Evolutionary conservation across 1,140 invertebrate species (phyloP), one percentile per base, ranked within the genome.

Genomic region (Apis mellifera): DNA sequence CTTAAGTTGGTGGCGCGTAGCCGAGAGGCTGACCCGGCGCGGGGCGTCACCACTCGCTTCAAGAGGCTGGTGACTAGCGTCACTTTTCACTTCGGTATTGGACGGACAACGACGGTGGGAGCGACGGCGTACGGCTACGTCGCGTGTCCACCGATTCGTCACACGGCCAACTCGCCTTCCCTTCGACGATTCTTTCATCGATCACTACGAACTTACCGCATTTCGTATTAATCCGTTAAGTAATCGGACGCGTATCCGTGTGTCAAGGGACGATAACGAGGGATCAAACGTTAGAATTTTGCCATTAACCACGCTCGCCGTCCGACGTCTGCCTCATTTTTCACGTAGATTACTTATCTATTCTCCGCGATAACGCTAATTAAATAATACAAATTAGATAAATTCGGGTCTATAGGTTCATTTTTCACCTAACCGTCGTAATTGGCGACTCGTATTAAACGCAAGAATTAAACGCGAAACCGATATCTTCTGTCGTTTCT

Each of bases 1-100:
- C 32, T 70, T 65, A 65, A 55, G 62, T 59, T 32, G 57, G 83
- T 54, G 62, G 77, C 64, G 69, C 81, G 83, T 59, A 84, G 60
- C 71, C 72, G 82, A 85, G 83, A 88, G 89, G 78, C 89, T 89
- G 86, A 86, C 84, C 83, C 84, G 79, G 64, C 84, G 72, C 79
- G 89, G 89, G 89, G 89, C 89, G 89, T 90, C 81, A 87, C 89
- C 89, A 88, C 86, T 90, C 84, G 76, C 59, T 65, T 69, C 68
- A 57, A 89, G 88, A 89, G 89, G 86, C 78, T 71, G 82, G 82
- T 71, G 89, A 81, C 88, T 84, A 83, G 75, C 71, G 82, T 88
- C 80, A 86, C 89, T 88, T 90, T 90, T 90, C 84, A 82, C 80
- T 65, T 73, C 82, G 86, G 79, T 84, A 90, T 90, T 90, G 89